phyloP scores from a whole-genome alignment of 2,113 vertebrate genomes.

The Pteruthius melanotis region DNA sequence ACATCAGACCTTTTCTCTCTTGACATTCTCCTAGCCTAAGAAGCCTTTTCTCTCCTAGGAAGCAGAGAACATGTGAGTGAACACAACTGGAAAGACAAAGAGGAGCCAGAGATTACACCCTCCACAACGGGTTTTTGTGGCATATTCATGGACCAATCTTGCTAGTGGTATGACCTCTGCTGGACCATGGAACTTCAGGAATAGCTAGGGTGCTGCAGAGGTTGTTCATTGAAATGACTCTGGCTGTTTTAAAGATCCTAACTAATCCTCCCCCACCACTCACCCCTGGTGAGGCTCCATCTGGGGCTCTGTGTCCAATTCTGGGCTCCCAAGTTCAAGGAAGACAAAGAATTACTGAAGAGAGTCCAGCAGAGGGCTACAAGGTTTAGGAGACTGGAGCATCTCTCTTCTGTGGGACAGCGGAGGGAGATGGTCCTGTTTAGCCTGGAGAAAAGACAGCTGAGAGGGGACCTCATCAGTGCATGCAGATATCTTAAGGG shows the following conservation, averaged over 20 bases:
- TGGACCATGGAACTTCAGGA: neutral
- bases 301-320: neutral
- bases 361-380: neutral
- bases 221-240: neutral
- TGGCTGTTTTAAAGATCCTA: neutral
- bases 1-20: neutral
- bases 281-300: neutral
- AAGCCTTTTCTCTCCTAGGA: neutral
- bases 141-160: neutral
- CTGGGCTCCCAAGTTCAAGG: neutral
- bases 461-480: too few relatives aligned
- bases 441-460: neutral
- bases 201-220: neutral
- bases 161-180: neutral
- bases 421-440: neutral
- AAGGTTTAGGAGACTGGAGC: neutral
- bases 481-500: neutral
- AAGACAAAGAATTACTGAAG: neutral
- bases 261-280: neutral
- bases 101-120: neutral
- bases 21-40: neutral
- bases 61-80: neutral
- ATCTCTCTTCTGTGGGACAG: neutral
- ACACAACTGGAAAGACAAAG: neutral
- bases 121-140: neutral